Evolutionary conservation across 2,797 vertebrate genomes (phyloP).

Genomic region (Periophthalmus magnuspinnatus): DNA sequence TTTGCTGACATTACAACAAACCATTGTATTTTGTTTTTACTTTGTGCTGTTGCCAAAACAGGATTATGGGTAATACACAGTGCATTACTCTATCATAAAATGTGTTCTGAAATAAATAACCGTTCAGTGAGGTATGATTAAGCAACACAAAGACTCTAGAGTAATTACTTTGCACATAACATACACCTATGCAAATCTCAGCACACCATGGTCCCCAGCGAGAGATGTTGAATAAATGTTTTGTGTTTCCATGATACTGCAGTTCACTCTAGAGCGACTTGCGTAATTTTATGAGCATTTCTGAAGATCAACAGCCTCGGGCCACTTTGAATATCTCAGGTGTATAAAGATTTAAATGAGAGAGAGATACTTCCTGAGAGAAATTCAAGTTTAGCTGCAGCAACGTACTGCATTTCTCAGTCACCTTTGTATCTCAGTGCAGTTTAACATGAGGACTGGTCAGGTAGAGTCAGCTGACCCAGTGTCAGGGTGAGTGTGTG

Average conservation of each 20-base stretch:
- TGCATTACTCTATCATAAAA: not conserved
- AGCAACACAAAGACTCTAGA: not conserved
- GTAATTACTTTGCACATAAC: too few species aligned
- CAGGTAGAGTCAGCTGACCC: too few species aligned
- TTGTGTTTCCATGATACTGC: slow-evolving; percentile 29
- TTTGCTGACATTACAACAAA: slow-evolving; percentile 33
- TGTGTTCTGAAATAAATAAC: not conserved
- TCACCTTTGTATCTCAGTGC: too few species aligned
- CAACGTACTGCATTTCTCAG: too few species aligned
- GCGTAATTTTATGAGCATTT: slow-evolving; percentile 36
- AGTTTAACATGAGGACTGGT: too few species aligned
- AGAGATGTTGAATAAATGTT: slow-evolving; percentile 45
- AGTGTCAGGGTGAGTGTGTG: not conserved
- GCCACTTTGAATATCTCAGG: slow-evolving; percentile 16
- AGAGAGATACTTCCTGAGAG: too few species aligned
- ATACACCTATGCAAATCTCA: not conserved
- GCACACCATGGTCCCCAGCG: not conserved
- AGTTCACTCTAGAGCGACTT: slow-evolving; percentile 15
- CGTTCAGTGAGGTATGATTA: not conserved
- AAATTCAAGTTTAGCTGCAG: too few species aligned
- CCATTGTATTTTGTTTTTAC: slow-evolving; percentile 11
- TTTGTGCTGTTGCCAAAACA: slow-evolving; percentile 43
- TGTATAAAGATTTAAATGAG: slow-evolving; percentile 8
- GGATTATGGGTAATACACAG: not conserved
- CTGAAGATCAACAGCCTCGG: slow-evolving; percentile 19